Evolutionary conservation across 2,797 vertebrate genomes (phyloP).

Genomic region (Spinibarbus caldwelli): DNA sequence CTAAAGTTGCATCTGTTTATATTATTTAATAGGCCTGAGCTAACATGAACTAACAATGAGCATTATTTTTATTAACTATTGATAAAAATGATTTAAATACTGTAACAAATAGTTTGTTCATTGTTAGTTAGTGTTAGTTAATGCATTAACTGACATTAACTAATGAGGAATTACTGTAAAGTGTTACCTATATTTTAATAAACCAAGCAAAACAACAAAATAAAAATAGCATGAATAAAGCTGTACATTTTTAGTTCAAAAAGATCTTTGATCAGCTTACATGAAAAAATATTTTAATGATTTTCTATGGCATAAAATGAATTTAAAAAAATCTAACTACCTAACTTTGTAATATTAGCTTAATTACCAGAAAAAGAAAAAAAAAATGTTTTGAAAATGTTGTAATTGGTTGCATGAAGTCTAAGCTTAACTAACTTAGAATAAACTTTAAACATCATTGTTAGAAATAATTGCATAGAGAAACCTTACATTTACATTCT

Average conservation of each 20-base stretch:
- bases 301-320: background rate
- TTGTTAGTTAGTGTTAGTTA: background rate
- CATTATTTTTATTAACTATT: background rate
- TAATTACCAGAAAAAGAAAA: too few relatives aligned
- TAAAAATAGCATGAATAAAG: background rate
- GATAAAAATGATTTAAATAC: background rate
- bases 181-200: background rate
- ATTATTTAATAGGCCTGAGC: background rate
- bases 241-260: background rate
- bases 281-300: background rate
- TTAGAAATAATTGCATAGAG: slow-evolving; percentile 11
- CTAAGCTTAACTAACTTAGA: background rate
- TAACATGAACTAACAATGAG: too few relatives aligned
- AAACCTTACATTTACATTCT: background rate
- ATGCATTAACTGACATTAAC: background rate
- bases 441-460: background rate
- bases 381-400: background rate
- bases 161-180: background rate
- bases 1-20: too few relatives aligned
- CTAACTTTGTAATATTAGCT: background rate
- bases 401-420: background rate
- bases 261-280: background rate
- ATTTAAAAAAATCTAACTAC: background rate
- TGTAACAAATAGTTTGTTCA: too few relatives aligned
- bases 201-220: background rate